These are phyloP conservation scores for Acholoe squamosa DNA, from an alignment of 2,888 invertebrate species.

Conservation along the genomic window DNA sequence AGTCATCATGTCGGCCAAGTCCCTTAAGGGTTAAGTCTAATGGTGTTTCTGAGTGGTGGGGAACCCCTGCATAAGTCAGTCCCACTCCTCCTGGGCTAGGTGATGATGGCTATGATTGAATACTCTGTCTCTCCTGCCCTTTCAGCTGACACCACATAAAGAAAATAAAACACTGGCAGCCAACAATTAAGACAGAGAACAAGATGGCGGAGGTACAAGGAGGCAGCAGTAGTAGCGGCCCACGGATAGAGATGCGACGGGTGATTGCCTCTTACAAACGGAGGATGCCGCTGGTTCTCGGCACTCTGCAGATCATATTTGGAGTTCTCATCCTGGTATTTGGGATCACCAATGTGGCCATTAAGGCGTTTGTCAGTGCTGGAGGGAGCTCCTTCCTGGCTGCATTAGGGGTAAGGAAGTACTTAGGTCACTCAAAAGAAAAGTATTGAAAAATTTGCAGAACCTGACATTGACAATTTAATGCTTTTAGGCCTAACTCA, in stretches of 20 bases:
- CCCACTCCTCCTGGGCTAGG: no score
- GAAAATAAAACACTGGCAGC: not conserved
- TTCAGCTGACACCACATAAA: no score
- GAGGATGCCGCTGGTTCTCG: not conserved
- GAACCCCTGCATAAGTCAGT: no score
- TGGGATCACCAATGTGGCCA: conserved; percentile 3
- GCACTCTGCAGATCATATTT: conserved; percentile 35
- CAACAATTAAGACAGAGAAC: not conserved
- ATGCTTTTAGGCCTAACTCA: no score
- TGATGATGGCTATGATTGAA: no score
- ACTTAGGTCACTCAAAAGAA: no score
- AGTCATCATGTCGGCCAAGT: no score
- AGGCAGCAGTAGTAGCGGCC: not conserved
- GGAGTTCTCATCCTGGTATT: conserved; percentile 30
- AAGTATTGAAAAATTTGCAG: no score
- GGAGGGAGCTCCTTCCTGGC: conserved; percentile 50
- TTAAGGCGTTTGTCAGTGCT: conserved; percentile 52
- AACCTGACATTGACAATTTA: no score
- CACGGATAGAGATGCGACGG: not conserved
- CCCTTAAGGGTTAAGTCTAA: no score
- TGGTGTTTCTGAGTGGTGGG: no score
- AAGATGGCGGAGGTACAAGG: conserved; percentile 3
- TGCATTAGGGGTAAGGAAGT: not conserved
- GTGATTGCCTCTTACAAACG: conserved; percentile 26
- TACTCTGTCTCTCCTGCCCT: no score